phyloP scores from a whole-genome alignment of 2,113 vertebrate species.

The Peromyscus polionotus region DNA sequence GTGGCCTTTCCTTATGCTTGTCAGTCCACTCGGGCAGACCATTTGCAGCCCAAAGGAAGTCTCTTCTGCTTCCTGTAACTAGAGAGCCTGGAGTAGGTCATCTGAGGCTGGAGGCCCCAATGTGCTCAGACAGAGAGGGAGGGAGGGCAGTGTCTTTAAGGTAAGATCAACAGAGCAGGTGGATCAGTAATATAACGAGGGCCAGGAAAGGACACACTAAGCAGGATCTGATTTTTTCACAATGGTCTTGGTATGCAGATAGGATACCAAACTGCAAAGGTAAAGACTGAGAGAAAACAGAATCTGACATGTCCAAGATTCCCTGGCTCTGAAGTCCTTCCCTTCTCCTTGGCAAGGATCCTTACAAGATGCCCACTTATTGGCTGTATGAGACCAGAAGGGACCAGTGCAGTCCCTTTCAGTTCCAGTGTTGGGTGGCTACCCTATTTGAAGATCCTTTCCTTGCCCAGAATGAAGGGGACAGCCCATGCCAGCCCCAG shows the following conservation, averaged over 20 bases:
- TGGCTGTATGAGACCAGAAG: not conserved
- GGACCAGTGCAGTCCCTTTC: not conserved
- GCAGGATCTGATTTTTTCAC: not conserved
- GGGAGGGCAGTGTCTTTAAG: not conserved
- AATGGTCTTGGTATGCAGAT: not conserved
- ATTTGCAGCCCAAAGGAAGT: slow-evolving; percentile 46
- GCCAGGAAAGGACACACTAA: not conserved
- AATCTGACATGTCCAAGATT: not conserved
- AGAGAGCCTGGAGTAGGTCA: slow-evolving; percentile 50
- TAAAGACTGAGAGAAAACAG: not conserved
- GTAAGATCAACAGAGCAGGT: not conserved
- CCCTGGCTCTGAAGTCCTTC: not conserved
- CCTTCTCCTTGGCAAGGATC: not conserved
- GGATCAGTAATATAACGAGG: not conserved
- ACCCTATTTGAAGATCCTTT: not conserved
- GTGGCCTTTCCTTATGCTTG: not conserved
- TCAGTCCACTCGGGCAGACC: slow-evolving; percentile 34
- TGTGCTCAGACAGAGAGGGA: not conserved
- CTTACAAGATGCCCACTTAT: not conserved
- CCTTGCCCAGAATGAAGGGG: not conserved
- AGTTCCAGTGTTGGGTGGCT: not conserved
- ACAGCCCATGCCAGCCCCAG: not conserved
- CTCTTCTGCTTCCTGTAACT: slow-evolving; percentile 56
- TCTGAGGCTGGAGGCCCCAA: slow-evolving; percentile 39
- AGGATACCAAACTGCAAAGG: not conserved